These are phyloP conservation scores for Piprites chloris DNA, from an alignment of 2,113 vertebrate species.

Conservation along the genomic window DNA sequence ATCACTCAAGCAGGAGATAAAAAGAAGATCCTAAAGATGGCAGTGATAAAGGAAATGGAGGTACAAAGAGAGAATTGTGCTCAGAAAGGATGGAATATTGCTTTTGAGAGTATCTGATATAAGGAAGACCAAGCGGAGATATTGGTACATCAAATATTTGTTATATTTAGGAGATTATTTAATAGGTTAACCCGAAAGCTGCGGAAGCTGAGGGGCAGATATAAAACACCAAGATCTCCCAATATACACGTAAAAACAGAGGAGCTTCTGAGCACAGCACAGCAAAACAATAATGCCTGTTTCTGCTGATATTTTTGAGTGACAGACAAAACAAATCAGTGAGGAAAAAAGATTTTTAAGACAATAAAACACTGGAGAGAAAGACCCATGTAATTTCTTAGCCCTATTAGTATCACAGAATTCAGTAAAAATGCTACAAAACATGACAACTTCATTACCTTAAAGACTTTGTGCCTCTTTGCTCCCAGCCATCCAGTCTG, in stretches of 20 bases:
- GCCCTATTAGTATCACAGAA: fast-evolving
- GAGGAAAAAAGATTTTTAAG: fast-evolving
- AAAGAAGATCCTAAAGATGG: background rate
- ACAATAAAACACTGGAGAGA: fast-evolving
- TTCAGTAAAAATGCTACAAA: background rate
- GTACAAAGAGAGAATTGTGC: background rate
- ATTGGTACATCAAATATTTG: background rate
- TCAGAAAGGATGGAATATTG: background rate
- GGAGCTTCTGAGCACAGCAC: background rate
- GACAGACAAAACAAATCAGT: background rate
- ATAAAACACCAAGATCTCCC: background rate
- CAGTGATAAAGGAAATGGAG: background rate
- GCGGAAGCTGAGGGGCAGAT: background rate
- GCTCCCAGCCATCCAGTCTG: fast-evolving
- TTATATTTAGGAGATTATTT: background rate
- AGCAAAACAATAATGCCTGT: background rate
- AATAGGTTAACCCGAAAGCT: background rate
- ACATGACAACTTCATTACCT: background rate
- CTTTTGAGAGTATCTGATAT: background rate
- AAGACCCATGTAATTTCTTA: fast-evolving
- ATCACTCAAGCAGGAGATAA: background rate
- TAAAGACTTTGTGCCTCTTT: fast-evolving
- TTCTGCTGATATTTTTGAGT: background rate
- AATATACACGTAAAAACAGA: background rate
- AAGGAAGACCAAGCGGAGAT: background rate